A percentile compares a stretch with the other conserved stretches of the same genome.
These are phyloP conservation scores for Tetranychus piercei DNA, from an alignment of 2,888 invertebrate genomes.

Conservation along the genomic window DNA sequence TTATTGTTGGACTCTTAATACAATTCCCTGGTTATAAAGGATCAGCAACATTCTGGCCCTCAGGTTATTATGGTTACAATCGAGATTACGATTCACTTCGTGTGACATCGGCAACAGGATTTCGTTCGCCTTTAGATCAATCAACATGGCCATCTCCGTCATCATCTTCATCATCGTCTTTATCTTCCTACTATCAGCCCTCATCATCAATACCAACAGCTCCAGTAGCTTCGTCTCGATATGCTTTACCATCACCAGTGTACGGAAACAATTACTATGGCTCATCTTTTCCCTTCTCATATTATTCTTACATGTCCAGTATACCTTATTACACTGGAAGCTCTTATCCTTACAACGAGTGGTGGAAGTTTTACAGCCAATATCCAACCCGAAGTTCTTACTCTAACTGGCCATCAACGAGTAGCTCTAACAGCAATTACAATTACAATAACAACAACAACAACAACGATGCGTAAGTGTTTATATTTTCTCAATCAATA, in stretches of 20 bases:
- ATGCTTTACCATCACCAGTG: neutral
- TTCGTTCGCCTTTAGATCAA: neutral
- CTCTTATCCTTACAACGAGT: neutral
- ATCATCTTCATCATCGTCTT: neutral
- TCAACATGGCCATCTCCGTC: neutral
- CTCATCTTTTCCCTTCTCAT: neutral
- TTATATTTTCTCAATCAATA: neutral
- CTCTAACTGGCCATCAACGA: neutral
- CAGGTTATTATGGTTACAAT: constrained; percentile 9
- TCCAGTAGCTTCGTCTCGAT: neutral
- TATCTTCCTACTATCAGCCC: neutral
- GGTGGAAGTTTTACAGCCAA: neutral
- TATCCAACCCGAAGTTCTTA: neutral
- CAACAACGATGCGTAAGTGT: neutral
- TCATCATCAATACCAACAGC: neutral
- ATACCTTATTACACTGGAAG: neutral
- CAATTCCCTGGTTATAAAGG: neutral
- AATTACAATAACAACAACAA: neutral
- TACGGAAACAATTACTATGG: neutral
- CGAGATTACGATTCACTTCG: neutral
- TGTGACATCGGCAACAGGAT: neutral
- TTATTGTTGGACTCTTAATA: neutral
- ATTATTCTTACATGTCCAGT: neutral
- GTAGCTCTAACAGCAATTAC: neutral
- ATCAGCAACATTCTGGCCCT: constrained; percentile 4